phyloP scores from a whole-genome alignment of 2,888 invertebrate genomes.

The Agelastica alni region DNA sequence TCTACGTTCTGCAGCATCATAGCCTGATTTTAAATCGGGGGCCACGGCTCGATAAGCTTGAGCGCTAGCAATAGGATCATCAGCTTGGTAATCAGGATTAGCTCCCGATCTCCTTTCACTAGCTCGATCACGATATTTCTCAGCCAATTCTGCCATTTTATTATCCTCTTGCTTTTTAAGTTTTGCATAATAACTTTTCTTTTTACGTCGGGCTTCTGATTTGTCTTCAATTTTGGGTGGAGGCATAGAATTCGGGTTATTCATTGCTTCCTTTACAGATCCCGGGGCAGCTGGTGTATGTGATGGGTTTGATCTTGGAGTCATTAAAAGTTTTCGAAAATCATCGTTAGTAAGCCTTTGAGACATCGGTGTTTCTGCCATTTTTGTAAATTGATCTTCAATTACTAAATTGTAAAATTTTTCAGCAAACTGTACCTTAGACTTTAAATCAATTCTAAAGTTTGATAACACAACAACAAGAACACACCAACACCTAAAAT shows the following conservation, averaged over 20 bases:
- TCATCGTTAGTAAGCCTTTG: constrained; percentile 94
- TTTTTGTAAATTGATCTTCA: constrained; percentile 15
- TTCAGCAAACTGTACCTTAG: no score
- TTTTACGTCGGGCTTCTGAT: constrained; percentile 85
- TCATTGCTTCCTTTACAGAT: constrained; percentile 71
- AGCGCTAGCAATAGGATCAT: constrained; percentile 84
- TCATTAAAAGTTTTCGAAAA: constrained; percentile 94
- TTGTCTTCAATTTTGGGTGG: constrained; percentile 67
- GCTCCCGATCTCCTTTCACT: constrained; percentile 73
- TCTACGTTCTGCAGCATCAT: constrained; percentile 92
- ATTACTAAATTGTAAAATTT: no score
- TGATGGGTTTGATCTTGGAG: constrained; percentile 79
- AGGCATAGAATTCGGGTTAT: constrained; percentile 57
- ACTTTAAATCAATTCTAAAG: no score
- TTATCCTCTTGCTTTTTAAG: constrained; percentile 94
- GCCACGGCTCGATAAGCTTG: constrained; percentile 82
- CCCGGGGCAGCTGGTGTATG: constrained; percentile 64
- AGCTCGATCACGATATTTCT: constrained; percentile 91
- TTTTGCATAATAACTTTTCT: constrained; percentile 92
- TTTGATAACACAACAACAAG: no score
- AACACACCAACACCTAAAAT: no score
- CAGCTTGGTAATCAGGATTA: constrained; percentile 78
- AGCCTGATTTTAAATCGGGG: constrained; percentile 91
- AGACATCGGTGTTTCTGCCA: constrained; percentile 66
- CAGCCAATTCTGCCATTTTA: constrained; percentile 89